Base-by-base conservation (phyloP, 2,797 vertebrate genomes). In the Octomys mimax region DNA sequence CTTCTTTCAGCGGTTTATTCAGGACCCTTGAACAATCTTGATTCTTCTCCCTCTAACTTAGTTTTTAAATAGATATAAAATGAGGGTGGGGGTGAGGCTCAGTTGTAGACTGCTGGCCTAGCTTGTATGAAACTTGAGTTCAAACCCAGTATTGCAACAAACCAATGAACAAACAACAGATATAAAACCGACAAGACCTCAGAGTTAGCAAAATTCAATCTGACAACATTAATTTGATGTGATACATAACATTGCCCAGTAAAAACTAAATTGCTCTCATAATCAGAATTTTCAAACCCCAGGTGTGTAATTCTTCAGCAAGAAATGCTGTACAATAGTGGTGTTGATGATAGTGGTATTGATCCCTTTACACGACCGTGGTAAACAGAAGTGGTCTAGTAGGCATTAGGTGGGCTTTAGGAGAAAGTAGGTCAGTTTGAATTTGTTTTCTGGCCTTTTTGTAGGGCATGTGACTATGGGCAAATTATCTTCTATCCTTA, bases 21-120 rank as follows among this genome's bases (percentile, higher is more conserved):
- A n/a, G n/a, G n/a, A n/a, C n/a, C n/a, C n/a, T n/a, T n/a, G n/a
- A n/a, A n/a, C n/a, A n/a, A n/a, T n/a, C n/a, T n/a, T n/a, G n/a
- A n/a, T n/a, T n/a, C n/a, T n/a, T n/a, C n/a, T n/a, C n/a, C n/a
- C n/a, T n/a, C n/a, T n/a, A n/a, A n/a, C n/a, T n/a, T n/a, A 87
- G 36, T 42, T 95, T 52, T 82, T 79, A 79, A 73, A n/a, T 4
- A 84, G 70, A 62, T 90, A 49, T 28, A 78, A 87, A 26, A 90
- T 52, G 33, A 81, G 64, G 70, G 21, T 73, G 11, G 4, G 70
- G 36, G 70, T 24, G 36, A 39, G 10, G 36, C 14, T 57, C 54
- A 57, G 54, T 57, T 57, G 54, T 1, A 57, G 54, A 57, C 4
- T 57, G 54, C 70, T 73, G 39, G 36, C 21, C 39, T 73, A 73